phyloP scores from a whole-genome alignment of 2,888 invertebrate genomes.

The Dolomedes plantarius region DNA sequence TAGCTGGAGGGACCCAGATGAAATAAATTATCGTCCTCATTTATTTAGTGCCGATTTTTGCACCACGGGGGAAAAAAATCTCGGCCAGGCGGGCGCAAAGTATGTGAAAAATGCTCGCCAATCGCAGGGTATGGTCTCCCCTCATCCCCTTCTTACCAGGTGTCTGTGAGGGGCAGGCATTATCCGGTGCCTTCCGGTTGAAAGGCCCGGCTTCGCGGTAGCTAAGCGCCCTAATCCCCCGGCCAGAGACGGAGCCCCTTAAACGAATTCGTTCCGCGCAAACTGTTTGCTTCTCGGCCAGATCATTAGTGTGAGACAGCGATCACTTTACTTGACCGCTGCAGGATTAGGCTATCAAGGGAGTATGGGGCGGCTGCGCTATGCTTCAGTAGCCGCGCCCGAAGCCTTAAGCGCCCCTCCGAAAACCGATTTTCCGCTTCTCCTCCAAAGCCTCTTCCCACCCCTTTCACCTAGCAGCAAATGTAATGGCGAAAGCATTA shows the following conservation, averaged over 20 bases:
- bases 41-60: conserved; percentile 39
- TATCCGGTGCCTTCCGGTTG: conserved; percentile 62
- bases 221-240: conserved; percentile 62
- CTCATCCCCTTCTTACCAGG: conserved; percentile 33
- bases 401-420: conserved; percentile 55
- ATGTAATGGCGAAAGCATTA: conserved; percentile 34
- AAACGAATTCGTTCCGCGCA: conserved; percentile 72
- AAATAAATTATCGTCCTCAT: conserved; percentile 52
- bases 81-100: conserved; percentile 29
- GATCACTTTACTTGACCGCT: conserved; percentile 73
- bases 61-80: conserved; percentile 18
- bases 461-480: conserved; percentile 24
- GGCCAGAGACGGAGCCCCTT: conserved; percentile 31
- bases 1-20: conserved; percentile 16
- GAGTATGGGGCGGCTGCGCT: conserved; percentile 31
- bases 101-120: conserved; percentile 58
- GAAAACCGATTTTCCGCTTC: conserved; percentile 69
- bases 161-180: conserved; percentile 51
- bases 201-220: conserved; percentile 58
- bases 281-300: conserved; percentile 72
- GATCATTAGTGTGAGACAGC: conserved; percentile 72
- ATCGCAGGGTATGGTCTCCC: not conserved
- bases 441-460: conserved; percentile 27
- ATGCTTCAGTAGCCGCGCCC: conserved; percentile 61
- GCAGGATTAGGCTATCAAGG: conserved; percentile 71